A percentile compares a stretch with the other conserved stretches of the same genome.
These are phyloP conservation scores for Sceliomorpha sp. DNA, from an alignment of 2,888 invertebrate species.

Conservation along the genomic window DNA sequence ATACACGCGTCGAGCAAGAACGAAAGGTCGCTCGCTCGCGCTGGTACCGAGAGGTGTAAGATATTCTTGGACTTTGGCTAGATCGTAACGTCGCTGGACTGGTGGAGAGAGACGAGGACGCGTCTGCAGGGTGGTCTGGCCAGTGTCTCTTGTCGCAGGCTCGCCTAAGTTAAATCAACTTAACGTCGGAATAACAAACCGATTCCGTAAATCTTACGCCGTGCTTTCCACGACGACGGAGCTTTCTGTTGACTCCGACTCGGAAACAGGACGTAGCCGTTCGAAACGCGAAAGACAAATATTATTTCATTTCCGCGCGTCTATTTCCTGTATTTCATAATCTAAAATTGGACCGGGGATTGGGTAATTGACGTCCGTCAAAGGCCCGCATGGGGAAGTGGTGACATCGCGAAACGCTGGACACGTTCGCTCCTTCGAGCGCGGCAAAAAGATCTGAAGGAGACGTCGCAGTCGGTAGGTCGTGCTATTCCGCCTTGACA, in stretches of 20 bases:
- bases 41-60: slow-evolving; percentile 34
- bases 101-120: slow-evolving; percentile 44
- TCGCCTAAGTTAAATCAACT: slow-evolving; percentile 48
- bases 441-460: slow-evolving; percentile 5
- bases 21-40: slow-evolving; percentile 23
- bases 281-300: slow-evolving; percentile 31
- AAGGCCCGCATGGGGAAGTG: no score
- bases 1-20: slow-evolving; percentile 19
- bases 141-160: slow-evolving; percentile 74
- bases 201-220: slow-evolving; percentile 6
- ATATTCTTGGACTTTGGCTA: slow-evolving; percentile 53
- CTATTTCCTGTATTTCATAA: slow-evolving; percentile 1
- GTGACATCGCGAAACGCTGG: background rate
- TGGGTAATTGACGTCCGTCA: slow-evolving; percentile 13
- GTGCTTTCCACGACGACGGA: slow-evolving; percentile 1
- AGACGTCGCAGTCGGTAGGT: background rate
- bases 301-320: slow-evolving; percentile 28
- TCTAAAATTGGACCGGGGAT: slow-evolving; percentile 22
- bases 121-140: slow-evolving; percentile 73
- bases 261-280: slow-evolving; percentile 31
- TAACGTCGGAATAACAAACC: slow-evolving; percentile 53
- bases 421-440: background rate
- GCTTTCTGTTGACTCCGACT: slow-evolving; percentile 14
- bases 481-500: slow-evolving; percentile 20
- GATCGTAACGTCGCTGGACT: slow-evolving; percentile 25